These are phyloP conservation scores for Drosophila affinis DNA, from an alignment of 2,888 invertebrate genomes.

Conservation along the genomic window DNA sequence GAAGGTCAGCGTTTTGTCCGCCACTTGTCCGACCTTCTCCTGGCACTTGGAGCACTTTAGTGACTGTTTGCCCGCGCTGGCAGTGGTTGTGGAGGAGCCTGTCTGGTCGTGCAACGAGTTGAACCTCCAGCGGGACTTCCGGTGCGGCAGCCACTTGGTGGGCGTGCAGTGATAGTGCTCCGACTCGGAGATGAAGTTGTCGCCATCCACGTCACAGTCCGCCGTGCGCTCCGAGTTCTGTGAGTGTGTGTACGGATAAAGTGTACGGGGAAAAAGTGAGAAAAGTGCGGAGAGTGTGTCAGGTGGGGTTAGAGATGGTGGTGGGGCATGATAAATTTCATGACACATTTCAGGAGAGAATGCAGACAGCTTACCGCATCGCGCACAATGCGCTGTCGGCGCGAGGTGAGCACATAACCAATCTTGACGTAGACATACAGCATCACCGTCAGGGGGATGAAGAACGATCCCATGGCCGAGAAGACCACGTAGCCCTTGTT, in stretches of 20 bases:
- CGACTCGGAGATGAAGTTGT: constrained; percentile 81
- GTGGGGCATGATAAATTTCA: background rate
- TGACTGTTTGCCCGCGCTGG: constrained; percentile 29
- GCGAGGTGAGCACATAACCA: constrained; percentile 91
- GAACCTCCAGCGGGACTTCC: constrained; percentile 71
- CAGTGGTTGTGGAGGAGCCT: constrained; percentile 48
- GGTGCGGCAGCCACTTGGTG: constrained; percentile 62
- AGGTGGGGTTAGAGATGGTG: constrained; percentile 13
- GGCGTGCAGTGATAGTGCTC: constrained; percentile 80
- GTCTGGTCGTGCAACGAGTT: constrained; percentile 41
- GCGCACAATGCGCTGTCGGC: constrained; percentile 89
- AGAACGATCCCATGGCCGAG: constrained; percentile 98
- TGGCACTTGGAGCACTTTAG: constrained; percentile 7
- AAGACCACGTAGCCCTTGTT: constrained; percentile 97
- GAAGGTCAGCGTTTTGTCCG: constrained; percentile 60
- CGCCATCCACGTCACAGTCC: constrained; percentile 79
- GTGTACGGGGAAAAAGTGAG: background rate
- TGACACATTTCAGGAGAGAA: background rate
- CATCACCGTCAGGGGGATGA: constrained; percentile 97
- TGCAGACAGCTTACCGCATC: constrained; percentile 83
- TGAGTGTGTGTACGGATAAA: background rate
- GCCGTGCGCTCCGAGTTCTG: constrained; percentile 82
- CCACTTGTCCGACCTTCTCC: constrained; percentile 4
- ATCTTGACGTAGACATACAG: constrained; percentile 96
- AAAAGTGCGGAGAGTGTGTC: background rate